phyloP scores from a whole-genome alignment of 2,113 vertebrate genomes.

The Pseudolaguvia tuberculata region DNA sequence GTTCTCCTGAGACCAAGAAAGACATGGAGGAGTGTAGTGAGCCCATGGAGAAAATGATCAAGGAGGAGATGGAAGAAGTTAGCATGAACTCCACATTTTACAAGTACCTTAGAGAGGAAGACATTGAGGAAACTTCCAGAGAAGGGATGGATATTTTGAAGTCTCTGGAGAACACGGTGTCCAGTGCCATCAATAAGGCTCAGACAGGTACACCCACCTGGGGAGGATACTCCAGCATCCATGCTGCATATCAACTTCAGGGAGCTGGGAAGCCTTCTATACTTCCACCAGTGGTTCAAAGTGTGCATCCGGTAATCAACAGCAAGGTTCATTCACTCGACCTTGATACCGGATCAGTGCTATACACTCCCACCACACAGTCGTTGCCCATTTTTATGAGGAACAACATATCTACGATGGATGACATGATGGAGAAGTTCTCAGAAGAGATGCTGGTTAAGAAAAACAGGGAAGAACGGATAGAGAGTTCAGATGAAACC shows the following conservation, averaged over 20 bases:
- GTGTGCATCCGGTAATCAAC: constrained; percentile 81
- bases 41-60: constrained; percentile 76
- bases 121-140: constrained; percentile 87
- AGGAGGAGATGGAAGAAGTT: constrained; percentile 85
- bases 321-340: constrained; percentile 69
- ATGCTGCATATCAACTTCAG: constrained; percentile 94
- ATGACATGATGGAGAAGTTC: constrained; percentile 93
- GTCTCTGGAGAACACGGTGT: constrained; percentile 95
- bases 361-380: constrained; percentile 80
- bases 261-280: constrained; percentile 72
- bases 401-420: constrained; percentile 94
- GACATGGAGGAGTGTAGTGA: constrained; percentile 69
- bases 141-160: constrained; percentile 92
- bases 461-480: constrained; percentile 74
- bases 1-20: constrained; percentile 77
- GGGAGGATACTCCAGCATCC: constrained; percentile 97
- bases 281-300: constrained; percentile 72
- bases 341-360: constrained; percentile 77
- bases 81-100: constrained; percentile 75
- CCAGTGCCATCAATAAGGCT: constrained; percentile 95
- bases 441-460: constrained; percentile 82
- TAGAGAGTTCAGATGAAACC: constrained; percentile 73
- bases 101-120: constrained; percentile 92
- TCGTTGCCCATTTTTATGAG: constrained; percentile 83
- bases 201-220: constrained; percentile 94